Conservation (phyloP, 2,888 invertebrate genomes). For the Scaptomyza cyrtandrae region DNA sequence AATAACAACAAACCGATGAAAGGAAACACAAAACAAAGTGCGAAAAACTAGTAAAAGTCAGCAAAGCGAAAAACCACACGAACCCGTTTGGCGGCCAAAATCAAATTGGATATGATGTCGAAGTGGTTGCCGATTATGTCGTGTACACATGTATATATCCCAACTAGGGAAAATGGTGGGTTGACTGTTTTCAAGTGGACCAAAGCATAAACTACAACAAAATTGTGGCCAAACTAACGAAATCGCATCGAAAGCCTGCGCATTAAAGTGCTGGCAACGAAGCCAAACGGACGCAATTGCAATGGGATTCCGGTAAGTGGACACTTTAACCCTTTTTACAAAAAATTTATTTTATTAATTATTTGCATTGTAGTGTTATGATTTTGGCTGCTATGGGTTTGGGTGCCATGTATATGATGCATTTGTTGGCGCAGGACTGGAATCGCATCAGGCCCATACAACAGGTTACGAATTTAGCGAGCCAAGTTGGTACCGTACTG, state of each 20-base stretch:
- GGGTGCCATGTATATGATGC: conserved; percentile 85
- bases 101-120: conserved; percentile 35
- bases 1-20: conserved; percentile 9
- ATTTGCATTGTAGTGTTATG: conserved; percentile 63
- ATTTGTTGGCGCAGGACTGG: conserved; percentile 85
- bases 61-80: conserved; percentile 48
- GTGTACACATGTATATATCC: conserved; percentile 11
- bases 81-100: conserved; percentile 66
- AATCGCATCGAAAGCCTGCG: conserved; percentile 30
- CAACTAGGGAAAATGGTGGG: conserved; percentile 33
- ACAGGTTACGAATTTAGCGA: conserved; percentile 66
- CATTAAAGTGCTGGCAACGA: conserved; percentile 59
- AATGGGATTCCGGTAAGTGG: conserved; percentile 70
- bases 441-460: conserved; percentile 84
- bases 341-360: not conserved
- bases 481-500: conserved; percentile 57
- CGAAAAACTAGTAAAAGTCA: conserved; percentile 62
- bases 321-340: conserved; percentile 10
- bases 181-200: conserved; percentile 29
- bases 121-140: conserved; percentile 51
- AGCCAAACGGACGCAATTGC: conserved; percentile 60
- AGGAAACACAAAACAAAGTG: conserved; percentile 34
- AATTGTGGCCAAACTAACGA: conserved; percentile 39
- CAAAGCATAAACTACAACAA: conserved; percentile 18
- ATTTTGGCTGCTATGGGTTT: conserved; percentile 84